phyloP scores from a whole-genome alignment of 2,113 vertebrate species.

The Carollia perspicillata region DNA sequence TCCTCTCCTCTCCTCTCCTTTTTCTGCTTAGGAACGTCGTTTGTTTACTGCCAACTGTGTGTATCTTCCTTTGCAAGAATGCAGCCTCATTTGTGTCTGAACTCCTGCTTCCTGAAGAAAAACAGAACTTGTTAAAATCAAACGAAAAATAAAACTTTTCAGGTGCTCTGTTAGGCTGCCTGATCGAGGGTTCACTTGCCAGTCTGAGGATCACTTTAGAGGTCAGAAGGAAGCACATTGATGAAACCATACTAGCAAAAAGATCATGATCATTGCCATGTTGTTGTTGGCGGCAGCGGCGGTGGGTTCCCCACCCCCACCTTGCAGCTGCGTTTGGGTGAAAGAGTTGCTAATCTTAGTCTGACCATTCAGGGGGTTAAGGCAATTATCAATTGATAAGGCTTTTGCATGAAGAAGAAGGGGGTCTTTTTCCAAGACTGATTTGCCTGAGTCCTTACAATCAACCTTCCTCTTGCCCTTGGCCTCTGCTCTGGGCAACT shows the following conservation, averaged over 20 bases:
- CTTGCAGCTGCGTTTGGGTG: background rate
- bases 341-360: conserved; percentile 51
- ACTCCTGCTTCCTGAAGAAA: background rate
- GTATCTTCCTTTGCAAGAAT: conserved; percentile 40
- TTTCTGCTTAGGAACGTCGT: background rate
- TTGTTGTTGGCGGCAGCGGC: background rate
- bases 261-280: conserved; percentile 27
- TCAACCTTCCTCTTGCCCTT: conserved; percentile 28
- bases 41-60: conserved; percentile 25
- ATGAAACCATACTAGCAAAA: conserved; percentile 2
- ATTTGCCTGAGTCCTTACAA: conserved; percentile 29
- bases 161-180: background rate
- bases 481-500: background rate
- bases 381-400: conserved; percentile 52
- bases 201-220: conserved; percentile 9
- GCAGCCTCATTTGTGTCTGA: conserved; percentile 23
- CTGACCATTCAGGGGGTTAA: background rate
- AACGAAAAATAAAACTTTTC: conserved; percentile 54
- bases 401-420: background rate
- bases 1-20: background rate
- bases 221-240: conserved; percentile 24
- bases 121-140: conserved; percentile 41
- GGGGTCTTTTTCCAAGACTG: conserved; percentile 3
- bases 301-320: background rate
- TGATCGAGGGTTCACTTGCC: conserved; percentile 7